These are phyloP conservation scores for Dusona sp. DNA, from an alignment of 2,888 invertebrate species.

Conservation along the genomic window DNA sequence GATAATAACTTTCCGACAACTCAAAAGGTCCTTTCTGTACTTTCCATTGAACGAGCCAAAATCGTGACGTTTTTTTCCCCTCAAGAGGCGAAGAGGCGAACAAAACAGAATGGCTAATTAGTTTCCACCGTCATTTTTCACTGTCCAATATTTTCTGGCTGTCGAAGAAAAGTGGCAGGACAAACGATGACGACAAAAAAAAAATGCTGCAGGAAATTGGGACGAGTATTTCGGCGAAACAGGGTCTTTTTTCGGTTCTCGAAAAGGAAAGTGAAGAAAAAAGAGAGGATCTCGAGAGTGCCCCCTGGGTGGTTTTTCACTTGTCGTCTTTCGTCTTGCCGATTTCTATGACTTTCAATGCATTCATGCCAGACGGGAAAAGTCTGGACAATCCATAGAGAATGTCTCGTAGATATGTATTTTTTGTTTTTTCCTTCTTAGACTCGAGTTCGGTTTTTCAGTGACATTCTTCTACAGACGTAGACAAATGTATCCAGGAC, in stretches of 20 bases:
- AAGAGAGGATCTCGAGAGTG: slow-evolving; percentile 18
- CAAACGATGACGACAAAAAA: slow-evolving; percentile 28
- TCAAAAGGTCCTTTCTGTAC: neutral
- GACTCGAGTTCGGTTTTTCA: slow-evolving; percentile 3
- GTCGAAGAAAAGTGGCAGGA: slow-evolving; percentile 22
- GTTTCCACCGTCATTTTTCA: slow-evolving; percentile 15
- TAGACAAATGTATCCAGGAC: neutral
- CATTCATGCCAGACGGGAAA: slow-evolving; percentile 35
- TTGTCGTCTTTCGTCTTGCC: slow-evolving; percentile 13
- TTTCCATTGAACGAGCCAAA: neutral
- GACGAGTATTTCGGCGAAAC: slow-evolving; percentile 54
- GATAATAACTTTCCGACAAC: neutral
- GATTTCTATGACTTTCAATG: slow-evolving; percentile 38
- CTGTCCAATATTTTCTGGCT: slow-evolving; percentile 15
- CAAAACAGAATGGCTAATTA: slow-evolving; percentile 14
- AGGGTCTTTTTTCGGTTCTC: slow-evolving; percentile 41
- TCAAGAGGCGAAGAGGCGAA: neutral
- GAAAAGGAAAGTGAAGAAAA: slow-evolving; percentile 45
- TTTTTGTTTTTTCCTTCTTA: slow-evolving; percentile 34
- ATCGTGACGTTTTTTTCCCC: neutral
- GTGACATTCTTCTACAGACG: neutral
- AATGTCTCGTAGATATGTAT: neutral
- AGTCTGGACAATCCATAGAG: slow-evolving; percentile 27
- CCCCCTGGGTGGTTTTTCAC: slow-evolving; percentile 52
- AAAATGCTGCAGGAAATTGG: slow-evolving; percentile 34